phyloP scores from a whole-genome alignment of 2,113 vertebrate species.

The Gymnarchus niloticus region DNA sequence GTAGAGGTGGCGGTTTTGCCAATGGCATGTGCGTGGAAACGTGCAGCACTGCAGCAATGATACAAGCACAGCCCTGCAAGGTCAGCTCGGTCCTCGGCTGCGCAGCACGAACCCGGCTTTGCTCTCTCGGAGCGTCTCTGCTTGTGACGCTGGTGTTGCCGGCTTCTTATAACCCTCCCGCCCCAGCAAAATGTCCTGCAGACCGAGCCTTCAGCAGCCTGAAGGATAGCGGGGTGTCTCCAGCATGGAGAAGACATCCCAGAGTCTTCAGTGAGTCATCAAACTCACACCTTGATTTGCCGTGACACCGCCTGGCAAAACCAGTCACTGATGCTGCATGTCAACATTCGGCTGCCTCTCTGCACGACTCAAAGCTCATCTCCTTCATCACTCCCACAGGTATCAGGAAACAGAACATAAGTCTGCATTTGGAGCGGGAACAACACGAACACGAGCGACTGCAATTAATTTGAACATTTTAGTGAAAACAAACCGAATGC shows the following conservation, averaged over 20 bases:
- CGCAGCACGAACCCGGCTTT: background rate
- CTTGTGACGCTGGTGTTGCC: slow-evolving; percentile 13
- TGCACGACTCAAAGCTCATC: background rate
- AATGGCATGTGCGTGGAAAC: background rate
- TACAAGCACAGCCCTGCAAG: background rate
- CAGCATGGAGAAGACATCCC: slow-evolving; percentile 8
- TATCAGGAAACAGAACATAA: background rate
- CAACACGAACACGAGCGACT: background rate
- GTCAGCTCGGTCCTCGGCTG: background rate
- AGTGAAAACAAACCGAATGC: background rate
- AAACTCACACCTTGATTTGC: slow-evolving; percentile 17
- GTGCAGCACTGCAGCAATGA: background rate
- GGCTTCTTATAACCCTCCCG: background rate
- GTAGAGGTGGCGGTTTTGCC: too few species aligned
- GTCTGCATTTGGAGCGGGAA: background rate
- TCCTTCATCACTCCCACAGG: background rate
- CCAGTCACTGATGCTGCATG: background rate
- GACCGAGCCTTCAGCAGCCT: background rate
- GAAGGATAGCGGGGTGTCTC: background rate
- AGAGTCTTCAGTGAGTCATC: slow-evolving; percentile 16
- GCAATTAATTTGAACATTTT: background rate
- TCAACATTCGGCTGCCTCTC: background rate
- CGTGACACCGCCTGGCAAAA: background rate
- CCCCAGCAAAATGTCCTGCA: background rate
- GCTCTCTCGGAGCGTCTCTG: background rate